Evolutionary conservation across 2,113 vertebrate species (phyloP), one percentile per base, ranked within the genome.

Genomic region (Hemiprocne comata): DNA sequence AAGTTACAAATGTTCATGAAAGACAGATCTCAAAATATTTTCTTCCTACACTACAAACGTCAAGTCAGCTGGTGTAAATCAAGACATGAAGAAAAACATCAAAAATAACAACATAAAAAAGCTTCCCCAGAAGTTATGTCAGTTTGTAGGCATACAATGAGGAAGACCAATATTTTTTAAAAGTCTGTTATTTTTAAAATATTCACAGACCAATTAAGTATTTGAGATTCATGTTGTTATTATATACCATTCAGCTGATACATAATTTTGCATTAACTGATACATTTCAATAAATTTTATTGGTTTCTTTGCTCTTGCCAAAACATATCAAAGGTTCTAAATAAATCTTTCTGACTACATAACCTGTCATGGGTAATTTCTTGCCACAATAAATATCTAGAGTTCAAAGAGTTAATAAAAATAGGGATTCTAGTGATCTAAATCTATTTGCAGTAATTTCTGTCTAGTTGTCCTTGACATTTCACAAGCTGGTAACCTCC

Each of bases 341-440:
- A 95, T 51, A 88, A 96, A 88, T 95, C 78, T 95, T 94, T 72
- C 55, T 4, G 6, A 86, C 57, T 85, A 83, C 72, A 26, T 90
- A 65, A 88, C 42, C 38, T 93, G 78, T 58, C 76, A 75, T 4
- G 69, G 55, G 67, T 75, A 91, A 91, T 95, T 96, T 97, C 60
- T 86, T 81, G 57, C 64, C 48, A 94, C 60, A 92, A 90, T 87
- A 93, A 96, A 92, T 95, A 92, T 26, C 70, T 76, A 66, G 70
- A 85, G 62, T 96, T 94, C 86, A 96, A 96, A 94, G 90, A 89
- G 93, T 96, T 96, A 95, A 96, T 94, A 94, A 94, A 95, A 96
- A 90, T 92, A 89, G 86, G 58, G 84, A 92, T 93, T 90, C 87
- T 76, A 90, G 84, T 93, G 69, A 89, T 94, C 92, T 96, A 95